These are phyloP conservation scores for Scalopus aquaticus DNA, from an alignment of 2,113 vertebrate genomes.

Conservation along the genomic window DNA sequence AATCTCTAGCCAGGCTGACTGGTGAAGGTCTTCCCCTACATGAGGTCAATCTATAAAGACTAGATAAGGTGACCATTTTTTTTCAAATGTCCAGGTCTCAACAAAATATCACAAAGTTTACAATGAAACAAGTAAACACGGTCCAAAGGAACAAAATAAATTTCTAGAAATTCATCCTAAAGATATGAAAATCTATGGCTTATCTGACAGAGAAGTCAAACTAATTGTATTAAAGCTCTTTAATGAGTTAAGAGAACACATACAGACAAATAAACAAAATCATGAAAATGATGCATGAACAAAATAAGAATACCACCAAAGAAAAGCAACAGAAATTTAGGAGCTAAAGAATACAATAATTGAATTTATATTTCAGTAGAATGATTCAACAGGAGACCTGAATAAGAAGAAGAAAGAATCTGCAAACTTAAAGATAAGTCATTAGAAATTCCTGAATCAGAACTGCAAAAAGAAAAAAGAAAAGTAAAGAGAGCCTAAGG, in stretches of 20 bases:
- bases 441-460: not conserved
- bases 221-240: not conserved
- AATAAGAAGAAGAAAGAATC: not conserved
- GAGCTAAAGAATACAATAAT: not conserved
- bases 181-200: not conserved
- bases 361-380: not conserved
- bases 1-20: not conserved
- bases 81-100: not conserved
- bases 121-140: not conserved
- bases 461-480: not conserved
- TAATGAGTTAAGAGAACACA: not conserved
- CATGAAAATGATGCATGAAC: not conserved
- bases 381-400: not conserved
- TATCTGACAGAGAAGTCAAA: constrained; percentile 7
- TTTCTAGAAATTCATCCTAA: not conserved
- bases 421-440: not conserved
- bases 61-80: not conserved
- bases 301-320: constrained; percentile 16
- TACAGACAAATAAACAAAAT: not conserved
- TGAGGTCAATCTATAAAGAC: not conserved
- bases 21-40: not conserved
- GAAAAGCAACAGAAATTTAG: not conserved
- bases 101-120: not conserved
- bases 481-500: not conserved
- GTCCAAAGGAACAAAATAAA: not conserved